Base-by-base conservation (phyloP, 2,888 invertebrate species). In the Lithophane socia region DNA sequence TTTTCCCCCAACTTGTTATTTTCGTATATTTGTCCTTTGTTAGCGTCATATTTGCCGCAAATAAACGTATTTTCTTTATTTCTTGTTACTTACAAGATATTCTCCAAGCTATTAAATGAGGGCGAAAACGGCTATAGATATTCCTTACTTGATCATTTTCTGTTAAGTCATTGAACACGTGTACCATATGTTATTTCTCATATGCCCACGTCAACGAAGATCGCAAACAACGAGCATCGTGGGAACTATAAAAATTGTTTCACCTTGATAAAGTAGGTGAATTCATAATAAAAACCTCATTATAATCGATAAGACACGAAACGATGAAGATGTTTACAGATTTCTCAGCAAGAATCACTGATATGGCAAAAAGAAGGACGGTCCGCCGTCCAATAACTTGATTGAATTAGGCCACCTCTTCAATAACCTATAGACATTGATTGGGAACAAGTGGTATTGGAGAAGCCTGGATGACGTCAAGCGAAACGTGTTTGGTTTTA, bases 101-200 rank as follows among this genome's bases (percentile, higher is more conserved):
- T 49, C 13, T 47, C 13, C 24, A 18, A 67, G 44, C 1, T 74
- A 37, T 52, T 52, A 29, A 56, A 47, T 37, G 18, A 24, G 65
- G 29, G 29, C 5, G n/a, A 67, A 61, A 67, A 12, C n/a, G 3
- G 13, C 18, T 24, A 56, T 24, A 56, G 1, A 61, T 29, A 79
- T 24, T 49, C 37, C 21, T 4, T 10, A 24, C 24, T 60, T 42
- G 54, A 37, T 68, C n/a, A 54, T 69, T 60, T 65, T 64, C 16
- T 60, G 67, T 37, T 9, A 69, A 64, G 24, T 70, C 64, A 75
- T 71, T 64, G 54, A 47, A 76, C 63, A 86, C 73, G 58, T 65
- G 56, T 68, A 68, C 68, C 72, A 76, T 63, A 63, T 84, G 90
- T 79, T 86, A 21, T 75, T 77, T 87, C 86, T 68, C 85, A 82